Evolutionary conservation across 2,797 vertebrate species (phyloP).

Genomic region (Psittacula derbiana): DNA sequence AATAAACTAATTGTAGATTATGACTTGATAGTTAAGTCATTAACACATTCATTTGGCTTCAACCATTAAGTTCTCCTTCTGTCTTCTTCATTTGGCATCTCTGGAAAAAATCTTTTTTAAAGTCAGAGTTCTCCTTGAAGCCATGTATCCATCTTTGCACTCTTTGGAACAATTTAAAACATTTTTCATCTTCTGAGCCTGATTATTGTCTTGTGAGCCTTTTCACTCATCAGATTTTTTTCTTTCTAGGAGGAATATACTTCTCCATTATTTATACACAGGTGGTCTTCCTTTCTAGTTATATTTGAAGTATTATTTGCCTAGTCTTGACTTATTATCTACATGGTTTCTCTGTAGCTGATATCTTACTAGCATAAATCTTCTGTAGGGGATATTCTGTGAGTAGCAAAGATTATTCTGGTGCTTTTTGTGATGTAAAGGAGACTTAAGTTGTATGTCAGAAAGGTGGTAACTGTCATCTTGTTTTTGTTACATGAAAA

Average conservation of each 20-base stretch:
- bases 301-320: neutral
- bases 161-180: neutral
- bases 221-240: neutral
- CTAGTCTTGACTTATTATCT: neutral
- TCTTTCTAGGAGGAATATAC: neutral
- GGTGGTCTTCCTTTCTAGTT: neutral
- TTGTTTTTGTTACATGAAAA: neutral
- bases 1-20: neutral
- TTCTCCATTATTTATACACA: neutral
- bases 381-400: neutral
- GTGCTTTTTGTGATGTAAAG: neutral
- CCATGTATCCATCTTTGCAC: neutral
- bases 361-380: neutral
- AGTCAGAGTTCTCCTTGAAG: neutral
- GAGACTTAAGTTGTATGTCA: neutral
- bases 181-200: neutral
- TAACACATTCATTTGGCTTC: neutral
- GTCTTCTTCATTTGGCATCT: neutral
- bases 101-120: neutral
- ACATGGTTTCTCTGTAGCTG: neutral
- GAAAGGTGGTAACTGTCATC: neutral
- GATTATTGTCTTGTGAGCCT: neutral
- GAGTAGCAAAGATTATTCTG: neutral
- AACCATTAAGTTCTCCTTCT: neutral
- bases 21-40: neutral